Base-by-base conservation (phyloP, 2,113 vertebrate species). In the Myrmecobius fasciatus region DNA sequence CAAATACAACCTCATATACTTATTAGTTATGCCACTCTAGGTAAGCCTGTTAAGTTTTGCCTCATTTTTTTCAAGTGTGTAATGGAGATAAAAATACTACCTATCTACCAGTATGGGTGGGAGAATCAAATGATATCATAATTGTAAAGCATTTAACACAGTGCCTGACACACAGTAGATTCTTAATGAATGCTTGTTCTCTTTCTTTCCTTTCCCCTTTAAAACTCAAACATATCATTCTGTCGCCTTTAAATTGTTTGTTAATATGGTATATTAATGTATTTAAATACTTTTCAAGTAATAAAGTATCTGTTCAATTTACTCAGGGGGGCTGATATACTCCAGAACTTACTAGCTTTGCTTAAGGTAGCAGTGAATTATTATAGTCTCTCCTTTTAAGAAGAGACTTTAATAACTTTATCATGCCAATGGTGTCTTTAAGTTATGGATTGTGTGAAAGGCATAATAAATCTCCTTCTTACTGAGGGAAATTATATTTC, bases 351-450 rank as follows among this genome's bases (percentile, higher is more conserved):
- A 94, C 47, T 89, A 91, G 75, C 92, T 96, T 51, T 97, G 95
- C 89, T 97, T 53, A 89, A 95, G 60, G 60, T 94, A 56, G 24
- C 96, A 97, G 49, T 97, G 92, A 98, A 36, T 97, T 98, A 90
- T 97, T 94, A 89, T 17, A 24, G n/a, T 93, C 89, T 94, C 92
- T 94, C 54, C 92, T 96, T 92, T 93, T 67, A 95, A 89, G 91
- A 95, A 83, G 93, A 93, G 89, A 92, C 31, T 53, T 93, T 94
- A 96, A 90, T 95, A 95, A 94, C 46, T 96, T 92, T 53, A 31
- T 97, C 56, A 92, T 93, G 90, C 52, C 47, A 53, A 91, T 92
- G 25, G 49, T 96, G 12, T 94, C 94, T 97, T 93, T 91, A 94
- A 93, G 26, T 96, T 97, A 95, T 83, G 22, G 91, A 96, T 97